Evolutionary conservation across 2,797 vertebrate species (phyloP).

Genomic region (Chloroceryle amazona): DNA sequence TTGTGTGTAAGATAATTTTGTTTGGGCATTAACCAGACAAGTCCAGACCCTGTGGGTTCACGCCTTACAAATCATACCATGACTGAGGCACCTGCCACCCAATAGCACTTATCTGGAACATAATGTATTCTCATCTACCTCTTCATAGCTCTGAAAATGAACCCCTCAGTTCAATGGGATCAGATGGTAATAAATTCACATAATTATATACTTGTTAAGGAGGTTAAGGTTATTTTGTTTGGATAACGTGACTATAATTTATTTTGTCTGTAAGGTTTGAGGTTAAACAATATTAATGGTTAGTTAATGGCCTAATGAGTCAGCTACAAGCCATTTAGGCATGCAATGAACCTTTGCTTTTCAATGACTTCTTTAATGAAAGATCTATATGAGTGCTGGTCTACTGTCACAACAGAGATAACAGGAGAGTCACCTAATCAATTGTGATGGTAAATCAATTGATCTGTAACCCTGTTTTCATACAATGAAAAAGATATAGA

Average conservation of each 20-base stretch:
- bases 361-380: conserved; percentile 86
- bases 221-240: conserved; percentile 66
- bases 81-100: background rate
- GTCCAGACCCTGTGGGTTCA: background rate
- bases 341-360: conserved; percentile 83
- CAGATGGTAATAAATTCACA: conserved; percentile 68
- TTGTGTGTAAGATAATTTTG: background rate
- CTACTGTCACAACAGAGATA: conserved; percentile 84
- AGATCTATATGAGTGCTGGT: conserved; percentile 84
- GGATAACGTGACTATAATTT: conserved; percentile 78
- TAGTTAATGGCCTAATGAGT: conserved; percentile 85
- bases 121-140: background rate
- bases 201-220: conserved; percentile 71
- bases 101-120: conserved; percentile 25
- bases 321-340: conserved; percentile 81
- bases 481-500: conserved; percentile 80
- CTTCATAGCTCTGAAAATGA: conserved; percentile 58
- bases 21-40: background rate
- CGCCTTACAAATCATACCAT: background rate
- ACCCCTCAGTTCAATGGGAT: conserved; percentile 39
- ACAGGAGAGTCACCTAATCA: conserved; percentile 80
- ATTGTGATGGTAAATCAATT: conserved; percentile 87
- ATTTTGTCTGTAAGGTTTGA: conserved; percentile 79
- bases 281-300: conserved; percentile 84
- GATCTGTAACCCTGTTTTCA: conserved; percentile 84